A percentile compares a stretch with the other conserved stretches of the same genome.
Evolutionary conservation across 2,888 invertebrate species (phyloP).

Genomic region (Poecilus cupreus): DNA sequence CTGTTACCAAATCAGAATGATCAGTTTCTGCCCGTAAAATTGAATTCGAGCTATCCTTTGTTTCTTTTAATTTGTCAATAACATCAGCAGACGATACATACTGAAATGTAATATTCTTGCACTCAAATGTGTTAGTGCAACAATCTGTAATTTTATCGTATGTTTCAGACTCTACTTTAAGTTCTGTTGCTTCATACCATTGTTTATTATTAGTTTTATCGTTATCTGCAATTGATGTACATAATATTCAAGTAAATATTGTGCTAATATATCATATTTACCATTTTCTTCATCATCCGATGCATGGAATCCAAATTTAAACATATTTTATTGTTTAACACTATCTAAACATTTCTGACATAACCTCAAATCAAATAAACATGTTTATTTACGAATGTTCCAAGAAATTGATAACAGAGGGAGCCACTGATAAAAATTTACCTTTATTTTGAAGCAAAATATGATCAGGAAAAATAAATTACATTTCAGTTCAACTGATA

Average conservation of each 20-base stretch:
- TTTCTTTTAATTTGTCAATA: constrained; percentile 66
- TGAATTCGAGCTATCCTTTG: constrained; percentile 68
- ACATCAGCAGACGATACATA: constrained; percentile 73
- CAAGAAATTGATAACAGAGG: no score
- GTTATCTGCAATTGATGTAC: constrained; percentile 3
- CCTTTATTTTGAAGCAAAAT: no score
- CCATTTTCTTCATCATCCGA: constrained; percentile 33
- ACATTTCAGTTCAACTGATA: no score
- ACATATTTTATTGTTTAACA: constrained; percentile 32
- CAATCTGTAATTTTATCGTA: background rate
- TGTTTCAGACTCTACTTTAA: background rate
- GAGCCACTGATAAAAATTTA: no score
- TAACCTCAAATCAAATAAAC: no score
- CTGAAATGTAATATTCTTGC: constrained; percentile 73
- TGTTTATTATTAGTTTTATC: background rate
- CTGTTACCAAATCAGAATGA: constrained; percentile 84
- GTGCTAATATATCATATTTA: background rate
- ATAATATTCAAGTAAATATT: background rate
- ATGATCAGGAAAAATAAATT: no score
- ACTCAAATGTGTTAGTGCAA: constrained; percentile 66
- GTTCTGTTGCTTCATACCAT: constrained; percentile 48
- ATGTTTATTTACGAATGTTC: no score
- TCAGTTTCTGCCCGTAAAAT: constrained; percentile 77
- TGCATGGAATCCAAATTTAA: constrained; percentile 41
- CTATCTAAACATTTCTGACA: background rate